phyloP scores from a whole-genome alignment of 2,113 vertebrate genomes.

The Anarhynchus alexandrinus region DNA sequence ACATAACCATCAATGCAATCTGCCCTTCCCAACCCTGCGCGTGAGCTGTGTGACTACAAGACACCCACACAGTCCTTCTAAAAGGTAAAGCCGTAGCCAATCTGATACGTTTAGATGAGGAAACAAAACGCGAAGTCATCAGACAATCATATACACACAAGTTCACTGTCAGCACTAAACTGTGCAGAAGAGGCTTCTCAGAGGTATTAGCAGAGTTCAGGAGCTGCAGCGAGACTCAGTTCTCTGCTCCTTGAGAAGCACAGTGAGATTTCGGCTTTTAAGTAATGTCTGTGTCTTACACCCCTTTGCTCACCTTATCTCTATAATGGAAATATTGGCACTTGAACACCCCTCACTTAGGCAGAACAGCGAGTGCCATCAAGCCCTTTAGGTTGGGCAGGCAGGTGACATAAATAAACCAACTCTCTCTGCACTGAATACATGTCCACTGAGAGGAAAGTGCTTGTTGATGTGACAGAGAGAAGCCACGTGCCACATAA shows the following conservation, averaged over 20 bases:
- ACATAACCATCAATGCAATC: neutral
- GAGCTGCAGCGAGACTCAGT: neutral
- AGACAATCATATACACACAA: neutral
- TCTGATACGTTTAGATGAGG: neutral
- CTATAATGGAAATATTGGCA: conserved; percentile 13
- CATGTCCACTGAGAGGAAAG: neutral
- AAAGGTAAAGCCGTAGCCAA: neutral
- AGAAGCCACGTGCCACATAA: neutral
- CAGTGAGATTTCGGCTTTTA: neutral
- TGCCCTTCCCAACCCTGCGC: neutral
- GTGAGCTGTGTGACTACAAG: neutral
- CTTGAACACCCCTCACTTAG: neutral
- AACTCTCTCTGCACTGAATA: neutral
- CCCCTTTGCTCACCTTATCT: conserved; percentile 10
- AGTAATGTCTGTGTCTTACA: neutral
- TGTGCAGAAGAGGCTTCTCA: neutral
- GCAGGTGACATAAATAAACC: conserved; percentile 4
- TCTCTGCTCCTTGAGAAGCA: neutral
- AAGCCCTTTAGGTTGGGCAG: neutral
- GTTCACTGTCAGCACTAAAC: conserved; percentile 16
- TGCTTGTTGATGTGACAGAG: neutral
- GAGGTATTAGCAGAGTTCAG: neutral
- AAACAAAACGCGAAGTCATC: neutral
- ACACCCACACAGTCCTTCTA: conserved; percentile 16
- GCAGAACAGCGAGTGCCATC: neutral